Evolutionary conservation across 2,888 invertebrate genomes (phyloP).

Genomic region (Erebia epiphron): DNA sequence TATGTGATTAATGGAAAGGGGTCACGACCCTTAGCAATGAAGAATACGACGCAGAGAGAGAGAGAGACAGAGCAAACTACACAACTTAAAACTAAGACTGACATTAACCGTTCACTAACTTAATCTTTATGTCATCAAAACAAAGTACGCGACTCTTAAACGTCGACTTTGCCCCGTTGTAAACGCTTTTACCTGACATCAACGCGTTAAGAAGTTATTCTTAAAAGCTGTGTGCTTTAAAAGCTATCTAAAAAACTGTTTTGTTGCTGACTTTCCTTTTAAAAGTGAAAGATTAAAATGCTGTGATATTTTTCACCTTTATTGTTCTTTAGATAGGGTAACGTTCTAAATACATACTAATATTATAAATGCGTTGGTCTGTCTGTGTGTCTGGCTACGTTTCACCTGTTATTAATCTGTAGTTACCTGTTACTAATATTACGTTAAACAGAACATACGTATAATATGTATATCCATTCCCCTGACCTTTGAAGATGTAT

Average conservation of each 20-base stretch:
- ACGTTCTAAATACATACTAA: too few species aligned
- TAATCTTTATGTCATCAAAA: constrained; percentile 6
- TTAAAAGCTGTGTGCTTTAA: constrained; percentile 14
- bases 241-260: constrained; percentile 13
- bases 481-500: constrained; percentile 29
- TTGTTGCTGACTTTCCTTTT: constrained; percentile 16
- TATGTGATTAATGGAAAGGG: too few species aligned
- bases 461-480: constrained; percentile 14
- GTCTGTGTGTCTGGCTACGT: too few species aligned
- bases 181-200: constrained; percentile 14
- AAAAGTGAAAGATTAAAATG: neutral
- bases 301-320: neutral
- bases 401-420: too few species aligned
- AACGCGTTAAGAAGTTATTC: constrained; percentile 14
- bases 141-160: constrained; percentile 12
- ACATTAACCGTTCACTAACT: neutral
- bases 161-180: constrained; percentile 16
- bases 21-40: too few species aligned
- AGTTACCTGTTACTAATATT: too few species aligned
- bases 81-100: neutral
- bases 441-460: too few species aligned
- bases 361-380: too few species aligned
- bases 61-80: too few species aligned
- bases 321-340: too few species aligned
- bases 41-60: too few species aligned